Percentiles rank a stretch among this genome's conserved stretches.
Conservation (phyloP, 2,113 vertebrate species). For the Mirza zaza region DNA sequence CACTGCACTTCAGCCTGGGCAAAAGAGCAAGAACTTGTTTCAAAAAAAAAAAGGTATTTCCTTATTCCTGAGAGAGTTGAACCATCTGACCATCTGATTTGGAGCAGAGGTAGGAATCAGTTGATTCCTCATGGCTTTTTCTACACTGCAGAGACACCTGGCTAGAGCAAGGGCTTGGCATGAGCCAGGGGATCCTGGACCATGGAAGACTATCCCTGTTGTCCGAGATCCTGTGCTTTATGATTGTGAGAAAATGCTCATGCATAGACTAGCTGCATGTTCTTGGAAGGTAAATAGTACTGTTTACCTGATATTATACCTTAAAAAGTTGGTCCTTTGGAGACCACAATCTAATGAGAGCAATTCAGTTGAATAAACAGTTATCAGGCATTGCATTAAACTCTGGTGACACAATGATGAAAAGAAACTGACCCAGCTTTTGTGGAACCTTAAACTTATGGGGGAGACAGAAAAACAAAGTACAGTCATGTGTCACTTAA, state of each 20-base stretch:
- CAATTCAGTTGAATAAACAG: not conserved
- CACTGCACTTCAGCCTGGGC: too few relatives aligned
- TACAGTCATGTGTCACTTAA: not conserved
- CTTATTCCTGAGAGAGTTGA: not conserved
- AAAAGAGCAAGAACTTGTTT: too few relatives aligned
- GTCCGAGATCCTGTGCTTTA: not conserved
- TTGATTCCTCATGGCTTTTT: not conserved
- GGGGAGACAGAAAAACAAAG: not conserved
- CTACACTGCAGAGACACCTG: not conserved
- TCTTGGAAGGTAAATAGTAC: slow-evolving; percentile 8
- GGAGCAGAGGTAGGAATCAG: not conserved
- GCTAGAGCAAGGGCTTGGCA: not conserved
- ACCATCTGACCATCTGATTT: not conserved
- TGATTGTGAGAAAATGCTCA: not conserved
- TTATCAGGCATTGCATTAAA: not conserved
- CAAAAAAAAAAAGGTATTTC: not conserved
- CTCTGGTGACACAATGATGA: not conserved
- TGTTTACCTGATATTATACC: not conserved
- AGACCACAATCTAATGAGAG: not conserved
- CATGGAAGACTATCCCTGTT: not conserved
- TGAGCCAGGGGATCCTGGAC: not conserved
- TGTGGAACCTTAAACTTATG: not conserved
- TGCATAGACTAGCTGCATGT: not conserved
- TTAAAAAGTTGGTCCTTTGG: not conserved
- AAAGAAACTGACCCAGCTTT: not conserved